Evolutionary conservation across 2,113 vertebrate genomes (phyloP).

Genomic region (Calidris pugnax): DNA sequence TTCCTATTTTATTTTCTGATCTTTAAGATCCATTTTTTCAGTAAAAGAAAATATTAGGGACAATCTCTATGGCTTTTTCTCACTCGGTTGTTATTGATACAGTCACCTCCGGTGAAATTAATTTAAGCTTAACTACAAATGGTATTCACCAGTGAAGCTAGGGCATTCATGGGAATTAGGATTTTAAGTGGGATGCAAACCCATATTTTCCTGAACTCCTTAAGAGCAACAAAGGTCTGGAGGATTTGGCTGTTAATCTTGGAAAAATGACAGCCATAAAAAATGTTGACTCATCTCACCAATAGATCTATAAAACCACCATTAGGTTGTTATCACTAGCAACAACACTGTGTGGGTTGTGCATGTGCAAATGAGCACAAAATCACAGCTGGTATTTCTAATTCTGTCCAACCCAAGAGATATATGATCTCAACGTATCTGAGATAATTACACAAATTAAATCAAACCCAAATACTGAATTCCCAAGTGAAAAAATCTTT

Average conservation of each 20-base stretch:
- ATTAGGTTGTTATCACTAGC: neutral
- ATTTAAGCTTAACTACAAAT: neutral
- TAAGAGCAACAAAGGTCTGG: neutral
- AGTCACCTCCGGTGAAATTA: neutral
- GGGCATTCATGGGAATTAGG: neutral
- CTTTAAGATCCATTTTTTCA: neutral
- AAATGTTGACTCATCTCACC: neutral
- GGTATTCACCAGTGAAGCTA: neutral
- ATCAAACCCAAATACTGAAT: constrained; percentile 38
- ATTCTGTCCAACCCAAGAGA: neutral
- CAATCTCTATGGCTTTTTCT: neutral
- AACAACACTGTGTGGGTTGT: constrained; percentile 9
- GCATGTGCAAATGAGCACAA: constrained; percentile 6
- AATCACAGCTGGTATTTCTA: constrained; percentile 34
- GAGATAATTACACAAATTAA: neutral
- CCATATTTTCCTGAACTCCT: neutral
- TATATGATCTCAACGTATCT: neutral
- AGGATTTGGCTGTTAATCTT: neutral
- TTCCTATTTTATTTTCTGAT: neutral
- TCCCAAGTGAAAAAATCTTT: neutral
- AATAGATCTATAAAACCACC: neutral
- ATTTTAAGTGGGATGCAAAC: neutral
- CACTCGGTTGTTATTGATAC: neutral
- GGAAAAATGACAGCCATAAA: neutral
- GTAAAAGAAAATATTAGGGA: neutral